These are phyloP conservation scores for Rhombomys opimus DNA, from an alignment of 2,113 vertebrate species.

Conservation along the genomic window DNA sequence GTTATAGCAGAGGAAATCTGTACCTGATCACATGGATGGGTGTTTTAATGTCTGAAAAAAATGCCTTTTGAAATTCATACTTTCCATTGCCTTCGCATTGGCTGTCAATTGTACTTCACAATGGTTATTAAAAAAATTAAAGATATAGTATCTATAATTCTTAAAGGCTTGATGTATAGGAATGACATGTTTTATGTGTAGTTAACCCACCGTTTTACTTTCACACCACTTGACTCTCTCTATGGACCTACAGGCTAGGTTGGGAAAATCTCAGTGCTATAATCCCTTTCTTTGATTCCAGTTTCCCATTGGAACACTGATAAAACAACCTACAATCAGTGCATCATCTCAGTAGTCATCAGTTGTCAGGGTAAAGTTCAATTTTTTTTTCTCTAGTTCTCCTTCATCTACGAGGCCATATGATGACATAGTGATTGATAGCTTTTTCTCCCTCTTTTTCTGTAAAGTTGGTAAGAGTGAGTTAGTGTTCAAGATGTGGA, in stretches of 20 bases:
- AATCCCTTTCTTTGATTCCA: conserved; percentile 1
- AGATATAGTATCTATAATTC: conserved; percentile 10
- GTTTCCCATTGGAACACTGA: not conserved
- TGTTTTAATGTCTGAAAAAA: conserved; percentile 31
- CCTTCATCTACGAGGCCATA: not conserved
- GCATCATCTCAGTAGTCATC: not conserved
- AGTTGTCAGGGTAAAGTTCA: not conserved
- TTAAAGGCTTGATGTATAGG: not conserved
- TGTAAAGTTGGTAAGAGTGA: not conserved
- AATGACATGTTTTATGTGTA: not conserved
- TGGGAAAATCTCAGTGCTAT: not conserved
- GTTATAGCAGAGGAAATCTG: conserved; percentile 14
- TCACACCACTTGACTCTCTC: conserved; percentile 23
- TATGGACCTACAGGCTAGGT: not conserved
- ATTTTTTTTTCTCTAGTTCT: conserved; percentile 7
- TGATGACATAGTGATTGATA: not conserved
- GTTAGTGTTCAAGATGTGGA: not conserved
- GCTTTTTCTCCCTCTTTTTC: conserved; percentile 34
- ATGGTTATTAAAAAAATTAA: not conserved
- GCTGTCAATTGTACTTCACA: conserved; percentile 8
- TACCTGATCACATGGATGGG: conserved; percentile 43
- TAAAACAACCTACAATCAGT: conserved; percentile 7
- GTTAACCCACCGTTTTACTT: not conserved
- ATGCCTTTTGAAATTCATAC: conserved; percentile 4
- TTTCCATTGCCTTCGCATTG: conserved; percentile 1